These are phyloP conservation scores for Dolichallabes microphthalmus DNA, from an alignment of 2,113 vertebrate genomes.

Conservation along the genomic window DNA sequence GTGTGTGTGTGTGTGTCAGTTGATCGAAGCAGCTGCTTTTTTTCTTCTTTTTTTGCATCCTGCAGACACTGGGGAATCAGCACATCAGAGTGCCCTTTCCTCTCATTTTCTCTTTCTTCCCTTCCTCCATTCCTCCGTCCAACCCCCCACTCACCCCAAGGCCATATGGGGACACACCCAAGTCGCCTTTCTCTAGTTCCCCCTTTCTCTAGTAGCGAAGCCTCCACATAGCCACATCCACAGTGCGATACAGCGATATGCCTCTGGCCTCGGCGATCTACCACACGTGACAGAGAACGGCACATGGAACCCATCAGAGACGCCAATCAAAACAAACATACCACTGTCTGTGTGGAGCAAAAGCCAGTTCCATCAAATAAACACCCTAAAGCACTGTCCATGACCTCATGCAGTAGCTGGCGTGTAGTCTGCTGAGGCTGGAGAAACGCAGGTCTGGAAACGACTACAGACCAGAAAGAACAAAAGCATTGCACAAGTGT, in stretches of 20 bases:
- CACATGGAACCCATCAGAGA: conserved; percentile 46
- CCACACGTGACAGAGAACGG: conserved; percentile 1
- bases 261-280: conserved; percentile 27
- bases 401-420: conserved; percentile 12
- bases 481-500: neutral
- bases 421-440: neutral
- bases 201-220: conserved; percentile 16
- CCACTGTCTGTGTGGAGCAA: neutral
- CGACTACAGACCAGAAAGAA: neutral
- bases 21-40: conserved; percentile 32
- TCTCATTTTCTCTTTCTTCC: conserved; percentile 33
- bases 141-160: conserved; percentile 30
- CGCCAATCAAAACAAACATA: conserved; percentile 23
- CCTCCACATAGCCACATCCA: conserved; percentile 4
- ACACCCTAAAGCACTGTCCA: neutral
- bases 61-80: conserved; percentile 26
- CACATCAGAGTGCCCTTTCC: conserved; percentile 30
- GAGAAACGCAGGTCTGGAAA: neutral
- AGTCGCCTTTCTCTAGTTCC: conserved; percentile 36
- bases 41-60: conserved; percentile 1
- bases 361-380: neutral
- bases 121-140: conserved; percentile 10
- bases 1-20: conserved; percentile 12
- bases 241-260: conserved; percentile 9
- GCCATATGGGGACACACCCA: conserved; percentile 51